phyloP scores from a whole-genome alignment of 1,140 invertebrate genomes.

The Laupala kohalensis region DNA sequence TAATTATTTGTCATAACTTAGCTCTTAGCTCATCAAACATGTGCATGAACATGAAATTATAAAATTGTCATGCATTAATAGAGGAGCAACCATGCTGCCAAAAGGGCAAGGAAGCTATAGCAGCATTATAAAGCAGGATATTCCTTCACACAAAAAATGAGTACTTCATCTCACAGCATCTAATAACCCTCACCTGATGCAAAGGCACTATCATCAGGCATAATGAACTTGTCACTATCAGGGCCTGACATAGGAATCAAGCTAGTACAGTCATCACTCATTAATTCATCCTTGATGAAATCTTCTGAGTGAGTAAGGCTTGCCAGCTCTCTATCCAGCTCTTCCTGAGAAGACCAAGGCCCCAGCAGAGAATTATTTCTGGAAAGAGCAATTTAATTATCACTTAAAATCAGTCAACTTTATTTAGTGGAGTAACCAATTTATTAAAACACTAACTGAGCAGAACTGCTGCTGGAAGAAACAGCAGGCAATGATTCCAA shows the following conservation, averaged over 20 bases:
- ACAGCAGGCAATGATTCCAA: background rate
- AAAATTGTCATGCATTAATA: no score
- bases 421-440: background rate
- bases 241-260: background rate
- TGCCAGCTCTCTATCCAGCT: background rate
- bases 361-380: background rate
- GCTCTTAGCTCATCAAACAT: no score
- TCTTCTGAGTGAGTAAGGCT: background rate
- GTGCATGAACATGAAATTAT: no score
- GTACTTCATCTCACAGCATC: no score
- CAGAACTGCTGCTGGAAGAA: background rate
- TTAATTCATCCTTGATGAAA: slow-evolving; percentile 8
- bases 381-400: background rate
- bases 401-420: background rate
- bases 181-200: background rate
- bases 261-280: slow-evolving; percentile 4
- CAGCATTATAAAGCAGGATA: no score
- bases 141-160: no score
- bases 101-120: no score
- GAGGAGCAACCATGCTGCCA: no score
- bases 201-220: background rate
- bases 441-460: background rate
- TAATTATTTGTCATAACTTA: no score
- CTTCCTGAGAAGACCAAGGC: background rate
- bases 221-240: background rate